A percentile compares a stretch with the other conserved stretches of the same genome.
These are phyloP conservation scores for Pemphigus obesinymphae DNA, from an alignment of 1,140 invertebrate genomes.

Conservation along the genomic window DNA sequence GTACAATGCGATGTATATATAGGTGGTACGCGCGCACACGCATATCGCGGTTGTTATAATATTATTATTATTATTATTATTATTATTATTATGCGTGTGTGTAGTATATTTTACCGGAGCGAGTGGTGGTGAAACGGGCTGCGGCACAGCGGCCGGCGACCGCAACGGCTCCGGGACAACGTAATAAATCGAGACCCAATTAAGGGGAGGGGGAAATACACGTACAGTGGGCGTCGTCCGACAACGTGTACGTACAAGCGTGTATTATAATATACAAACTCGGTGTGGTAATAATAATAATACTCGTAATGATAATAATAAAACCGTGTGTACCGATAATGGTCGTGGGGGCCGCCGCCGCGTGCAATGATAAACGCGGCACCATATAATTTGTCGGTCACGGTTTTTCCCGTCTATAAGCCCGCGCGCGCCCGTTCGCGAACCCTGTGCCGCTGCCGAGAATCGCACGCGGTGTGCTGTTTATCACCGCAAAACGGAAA, in stretches of 20 bases:
- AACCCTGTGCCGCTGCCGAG: not conserved
- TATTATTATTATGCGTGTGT: not conserved
- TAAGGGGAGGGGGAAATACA: not conserved
- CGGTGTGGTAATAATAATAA: constrained; percentile 25
- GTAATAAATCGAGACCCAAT: constrained; percentile 38
- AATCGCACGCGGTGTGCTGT: not conserved
- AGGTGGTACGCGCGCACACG: too few species aligned
- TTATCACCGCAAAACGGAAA: not conserved
- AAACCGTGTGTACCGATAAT: constrained; percentile 38
- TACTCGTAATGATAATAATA: constrained; percentile 37
- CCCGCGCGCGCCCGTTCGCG: not conserved
- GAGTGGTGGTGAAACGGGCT: not conserved
- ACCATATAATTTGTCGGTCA: constrained; percentile 38
- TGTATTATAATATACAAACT: not conserved
- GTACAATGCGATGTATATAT: too few species aligned
- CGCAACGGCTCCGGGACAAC: not conserved
- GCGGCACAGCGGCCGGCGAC: not conserved
- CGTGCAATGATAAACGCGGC: not conserved
- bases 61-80: not conserved
- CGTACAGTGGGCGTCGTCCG: constrained; percentile 19
- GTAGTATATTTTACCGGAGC: not conserved
- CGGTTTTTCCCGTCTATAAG: not conserved
- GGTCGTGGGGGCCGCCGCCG: constrained; percentile 16
- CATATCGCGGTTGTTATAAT: too few species aligned
- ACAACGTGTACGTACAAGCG: constrained; percentile 22